A percentile compares a stretch with the other conserved stretches of the same genome.
phyloP scores from a whole-genome alignment of 2,113 vertebrate genomes.

The Pollachius pollachius region DNA sequence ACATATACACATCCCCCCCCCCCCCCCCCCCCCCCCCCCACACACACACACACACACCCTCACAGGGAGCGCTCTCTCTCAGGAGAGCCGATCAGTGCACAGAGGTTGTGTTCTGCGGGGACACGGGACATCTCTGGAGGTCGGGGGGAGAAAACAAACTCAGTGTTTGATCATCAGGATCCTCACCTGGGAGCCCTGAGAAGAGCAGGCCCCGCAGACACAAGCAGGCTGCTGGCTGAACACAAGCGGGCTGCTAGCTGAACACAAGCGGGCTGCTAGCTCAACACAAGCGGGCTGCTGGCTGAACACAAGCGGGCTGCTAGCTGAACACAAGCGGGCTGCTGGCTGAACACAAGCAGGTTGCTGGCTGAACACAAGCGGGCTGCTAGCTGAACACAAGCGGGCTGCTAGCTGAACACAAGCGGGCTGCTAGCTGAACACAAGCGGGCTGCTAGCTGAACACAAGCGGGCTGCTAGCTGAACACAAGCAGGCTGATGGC shows the following conservation, averaged over 20 bases:
- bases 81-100: constrained; percentile 83
- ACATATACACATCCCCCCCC: constrained; percentile 25
- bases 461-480: constrained; percentile 23
- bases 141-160: constrained; percentile 72
- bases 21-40: too few species aligned
- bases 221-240: constrained; percentile 45
- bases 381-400: constrained; percentile 51
- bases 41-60: too few species aligned
- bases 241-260: constrained; percentile 43
- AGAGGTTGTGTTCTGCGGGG: constrained; percentile 81
- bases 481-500: too few species aligned
- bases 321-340: constrained; percentile 52
- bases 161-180: constrained; percentile 79
- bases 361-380: constrained; percentile 53
- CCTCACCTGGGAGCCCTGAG: constrained; percentile 57
- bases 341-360: constrained; percentile 52
- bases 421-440: constrained; percentile 14
- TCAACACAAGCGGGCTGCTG: constrained; percentile 41
- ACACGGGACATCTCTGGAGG: constrained; percentile 77
- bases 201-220: constrained; percentile 40
- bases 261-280: constrained; percentile 47
- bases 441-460: constrained; percentile 23
- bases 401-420: constrained; percentile 19
- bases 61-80: constrained; percentile 68
- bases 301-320: constrained; percentile 44